Evolutionary conservation across 2,797 vertebrate species (phyloP).

Genomic region (Crocidura indochinensis): DNA sequence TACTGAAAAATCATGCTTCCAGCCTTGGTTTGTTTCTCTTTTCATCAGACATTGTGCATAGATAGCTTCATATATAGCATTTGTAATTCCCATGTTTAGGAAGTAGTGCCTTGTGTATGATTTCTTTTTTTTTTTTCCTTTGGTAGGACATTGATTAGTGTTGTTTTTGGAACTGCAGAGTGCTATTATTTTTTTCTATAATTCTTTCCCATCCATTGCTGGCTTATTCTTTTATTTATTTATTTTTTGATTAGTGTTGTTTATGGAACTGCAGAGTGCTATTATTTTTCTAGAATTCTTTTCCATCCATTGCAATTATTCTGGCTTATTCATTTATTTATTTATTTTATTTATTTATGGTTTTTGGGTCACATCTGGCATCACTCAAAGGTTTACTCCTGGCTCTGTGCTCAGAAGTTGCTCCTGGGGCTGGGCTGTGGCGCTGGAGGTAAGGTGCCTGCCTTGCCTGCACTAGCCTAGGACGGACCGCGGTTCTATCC

Average conservation of each 20-base stretch:
- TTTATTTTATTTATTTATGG: background rate
- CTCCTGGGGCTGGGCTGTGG: too few species aligned
- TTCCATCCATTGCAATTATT: background rate
- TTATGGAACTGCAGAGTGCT: conserved; percentile 11
- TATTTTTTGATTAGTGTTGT: conserved; percentile 17
- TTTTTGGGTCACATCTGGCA: too few species aligned
- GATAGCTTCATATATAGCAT: background rate
- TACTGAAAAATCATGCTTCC: conserved; percentile 14
- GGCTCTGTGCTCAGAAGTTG: too few species aligned
- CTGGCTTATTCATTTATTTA: background rate
- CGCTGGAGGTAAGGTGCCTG: too few species aligned
- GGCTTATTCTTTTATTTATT: background rate
- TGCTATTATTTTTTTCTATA: background rate
- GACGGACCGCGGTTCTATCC: too few species aligned
- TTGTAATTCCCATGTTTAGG: conserved; percentile 42
- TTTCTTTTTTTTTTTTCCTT: too few species aligned
- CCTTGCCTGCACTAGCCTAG: too few species aligned
- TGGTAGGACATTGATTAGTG: background rate
- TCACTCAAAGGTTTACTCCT: too few species aligned
- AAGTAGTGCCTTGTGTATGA: conserved; percentile 12
- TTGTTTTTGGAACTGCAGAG: conserved; percentile 32
- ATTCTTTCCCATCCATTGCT: background rate
- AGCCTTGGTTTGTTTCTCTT: conserved; percentile 46
- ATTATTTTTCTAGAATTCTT: background rate
- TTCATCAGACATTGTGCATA: background rate